Evolutionary conservation across 2,888 invertebrate genomes (phyloP), one percentile per base, ranked within the genome.

Genomic region (Embidobia sp.): DNA sequence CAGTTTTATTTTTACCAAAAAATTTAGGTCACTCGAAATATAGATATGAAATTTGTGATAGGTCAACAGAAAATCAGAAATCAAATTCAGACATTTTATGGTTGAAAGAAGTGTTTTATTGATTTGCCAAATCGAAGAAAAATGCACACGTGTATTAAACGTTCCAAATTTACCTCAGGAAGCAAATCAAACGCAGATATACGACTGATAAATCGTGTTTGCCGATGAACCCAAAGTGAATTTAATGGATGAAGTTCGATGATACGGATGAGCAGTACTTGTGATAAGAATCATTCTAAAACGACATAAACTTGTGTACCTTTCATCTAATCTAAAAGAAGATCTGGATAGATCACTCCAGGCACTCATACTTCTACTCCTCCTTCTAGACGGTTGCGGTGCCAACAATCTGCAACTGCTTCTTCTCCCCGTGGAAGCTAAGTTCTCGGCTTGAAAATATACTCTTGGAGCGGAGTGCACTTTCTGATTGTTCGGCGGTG

Each of bases 321-420:
- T 94, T 88, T 95, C 95, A 81, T 95, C 95, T 85, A 95, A 92
- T 84, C 94, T 93, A 91, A 95, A 95, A 87, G 95, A 95, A 81
- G 95, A 95, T 64, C 95, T 92, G 85, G 95, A 95, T 87, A 96
- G 93, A 86, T 96, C 96, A 85, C 96, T 96, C 96, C 96, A 96
- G 31, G 95, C 95, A 85, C 95, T 96, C 95, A 96, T 95, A 79
- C 95, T 95, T 29, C 91, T 86, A 90, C 87, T 89, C 26, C 86
- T 82, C 22, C 86, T 80, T 66, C 81, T 83, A 2, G 85, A 82
- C 0, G 82, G 57, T 75, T 85, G 86, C 1, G 84, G 82, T 7
- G 83, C 78, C 11, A 85, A 76, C 37, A 84, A 57, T 55, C 82
- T 80, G 26, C 82, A 83, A 75, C 88, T 89, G 73, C 89, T 89